Conservation (phyloP, 2,797 vertebrate genomes). For the Cyclura pinguis region DNA sequence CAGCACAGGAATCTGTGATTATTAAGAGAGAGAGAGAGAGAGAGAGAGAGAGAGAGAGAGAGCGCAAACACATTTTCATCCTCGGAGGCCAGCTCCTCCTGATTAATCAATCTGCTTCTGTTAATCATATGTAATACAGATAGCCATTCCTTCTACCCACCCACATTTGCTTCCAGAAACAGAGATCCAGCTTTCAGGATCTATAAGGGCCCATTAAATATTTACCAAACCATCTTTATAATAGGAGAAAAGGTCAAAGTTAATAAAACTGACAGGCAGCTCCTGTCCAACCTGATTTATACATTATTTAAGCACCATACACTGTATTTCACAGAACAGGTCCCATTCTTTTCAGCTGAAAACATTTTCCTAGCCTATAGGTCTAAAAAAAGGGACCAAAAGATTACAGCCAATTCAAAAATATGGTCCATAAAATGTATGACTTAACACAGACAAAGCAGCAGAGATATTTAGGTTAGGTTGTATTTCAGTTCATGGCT, state of each 20-base stretch:
- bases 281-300: constrained; percentile 78
- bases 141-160: background rate
- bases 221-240: constrained; percentile 80
- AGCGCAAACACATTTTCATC: constrained; percentile 11
- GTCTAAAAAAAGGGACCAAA: constrained; percentile 55
- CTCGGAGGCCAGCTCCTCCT: constrained; percentile 50
- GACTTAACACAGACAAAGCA: constrained; percentile 9
- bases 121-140: constrained; percentile 67
- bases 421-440: constrained; percentile 39
- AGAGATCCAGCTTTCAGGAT: constrained; percentile 76
- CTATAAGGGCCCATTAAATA: constrained; percentile 84
- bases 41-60: no score
- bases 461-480: constrained; percentile 34
- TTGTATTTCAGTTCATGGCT: background rate
- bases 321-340: constrained; percentile 59
- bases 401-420: constrained; percentile 42
- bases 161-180: constrained; percentile 71
- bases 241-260: constrained; percentile 85
- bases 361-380: constrained; percentile 52
- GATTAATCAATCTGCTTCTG: constrained; percentile 67
- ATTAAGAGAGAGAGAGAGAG: background rate
- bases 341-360: constrained; percentile 53
- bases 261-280: constrained; percentile 83
- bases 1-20: constrained; percentile 13
- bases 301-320: constrained; percentile 79